Base-by-base conservation (phyloP, 2,113 vertebrate genomes). In the Ploceus nigricollis region DNA sequence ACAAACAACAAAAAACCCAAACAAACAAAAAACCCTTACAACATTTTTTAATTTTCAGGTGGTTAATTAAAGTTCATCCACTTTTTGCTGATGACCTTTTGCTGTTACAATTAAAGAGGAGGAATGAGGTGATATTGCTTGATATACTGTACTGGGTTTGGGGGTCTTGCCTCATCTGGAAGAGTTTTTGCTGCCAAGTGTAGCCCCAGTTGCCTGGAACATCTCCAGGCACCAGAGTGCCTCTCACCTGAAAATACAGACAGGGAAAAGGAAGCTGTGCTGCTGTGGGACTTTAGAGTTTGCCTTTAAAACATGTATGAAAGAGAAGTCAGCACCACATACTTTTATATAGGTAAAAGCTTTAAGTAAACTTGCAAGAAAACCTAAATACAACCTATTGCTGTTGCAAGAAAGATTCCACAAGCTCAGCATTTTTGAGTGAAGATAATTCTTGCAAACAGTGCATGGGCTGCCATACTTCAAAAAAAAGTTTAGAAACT, bases 401-500 rank as follows among this genome's bases (percentile, higher is more conserved):
- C 10, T 70, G 4, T 30, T 72, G 31, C 22, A 69, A 23, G 21
- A 14, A 71, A 33, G 27, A 66, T 77, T 76, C 65, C 56, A 45
- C 31, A 65, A 61, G 64, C n/a, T 79, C 53, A 82, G 35, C 12
- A 5, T 85, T 85, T 90, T 68, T 71, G 1, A 1, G 7, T 45
- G 51, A 56, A 57, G 44, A 14, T 77, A 44, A 71, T 53, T 81
- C 50, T 70, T 81, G 37, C 28, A 54, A 50, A 25, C 31, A 40
- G 3, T 45, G 27, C 16, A 4, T 39, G 9, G 0, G 0, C 24
- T 87, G 42, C 57, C 4, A 1, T 54, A 15, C 13, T 79, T 76
- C 66, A n/a, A n/a, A n/a, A n/a, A n/a, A n/a, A n/a, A n/a, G 40
- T 50, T 85, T 61, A 88, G 30, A 79, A 85, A 60, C 2, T 6